Evolutionary conservation across 2,888 invertebrate genomes (phyloP).

Genomic region (Protonemura montana): DNA sequence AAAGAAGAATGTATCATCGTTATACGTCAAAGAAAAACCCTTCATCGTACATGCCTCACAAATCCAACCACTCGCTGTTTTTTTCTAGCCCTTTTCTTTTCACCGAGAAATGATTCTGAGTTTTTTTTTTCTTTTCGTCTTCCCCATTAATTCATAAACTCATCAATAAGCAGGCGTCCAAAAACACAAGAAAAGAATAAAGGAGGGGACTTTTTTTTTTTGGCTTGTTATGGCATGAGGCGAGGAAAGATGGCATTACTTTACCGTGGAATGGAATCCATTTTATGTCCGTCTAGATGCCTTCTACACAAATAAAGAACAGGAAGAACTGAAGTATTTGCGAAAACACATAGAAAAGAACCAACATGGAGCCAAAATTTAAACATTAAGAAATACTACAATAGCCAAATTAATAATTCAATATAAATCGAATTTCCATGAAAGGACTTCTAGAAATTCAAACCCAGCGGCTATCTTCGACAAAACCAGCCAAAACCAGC

Average conservation of each 20-base stretch:
- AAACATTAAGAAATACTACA: too few relatives aligned
- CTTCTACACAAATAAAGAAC: constrained; percentile 3
- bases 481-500: not conserved
- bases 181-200: constrained; percentile 21
- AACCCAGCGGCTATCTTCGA: too few relatives aligned
- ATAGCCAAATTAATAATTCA: too few relatives aligned
- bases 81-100: constrained; percentile 28
- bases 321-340: not conserved
- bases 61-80: constrained; percentile 18
- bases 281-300: not conserved
- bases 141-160: constrained; percentile 17
- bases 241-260: not conserved
- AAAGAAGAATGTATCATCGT: constrained; percentile 39
- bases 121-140: not conserved
- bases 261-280: not conserved
- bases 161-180: constrained; percentile 30
- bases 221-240: not conserved
- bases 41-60: constrained; percentile 17
- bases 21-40: constrained; percentile 29
- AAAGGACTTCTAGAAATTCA: not conserved
- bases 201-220: not conserved
- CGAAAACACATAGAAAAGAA: not conserved
- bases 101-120: constrained; percentile 15
- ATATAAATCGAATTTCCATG: too few relatives aligned
- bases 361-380: too few relatives aligned